Evolutionary conservation across 2,888 invertebrate species (phyloP).

Genomic region (Serripes groenlandicus): DNA sequence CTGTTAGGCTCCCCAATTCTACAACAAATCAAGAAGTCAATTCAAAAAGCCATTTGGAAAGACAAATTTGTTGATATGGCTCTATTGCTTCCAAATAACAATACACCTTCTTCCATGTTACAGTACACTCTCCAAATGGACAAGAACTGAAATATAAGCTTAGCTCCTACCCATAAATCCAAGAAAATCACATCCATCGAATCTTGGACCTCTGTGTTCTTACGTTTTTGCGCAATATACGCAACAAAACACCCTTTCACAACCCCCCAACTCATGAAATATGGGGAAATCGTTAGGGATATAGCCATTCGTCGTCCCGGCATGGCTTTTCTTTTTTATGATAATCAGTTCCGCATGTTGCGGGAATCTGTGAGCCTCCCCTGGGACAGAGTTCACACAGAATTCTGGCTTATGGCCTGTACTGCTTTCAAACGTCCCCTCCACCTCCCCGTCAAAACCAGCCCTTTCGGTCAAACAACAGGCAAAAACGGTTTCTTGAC

Average conservation of each 20-base stretch:
- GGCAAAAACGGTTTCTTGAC: slow-evolving; percentile 10
- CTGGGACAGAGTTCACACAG: slow-evolving; percentile 45
- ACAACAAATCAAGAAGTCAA: too few relatives aligned
- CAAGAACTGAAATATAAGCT: too few relatives aligned
- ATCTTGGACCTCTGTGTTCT: slow-evolving; percentile 34
- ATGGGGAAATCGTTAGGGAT: slow-evolving; percentile 44
- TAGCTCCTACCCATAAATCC: too few relatives aligned
- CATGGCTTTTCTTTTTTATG: slow-evolving; percentile 26
- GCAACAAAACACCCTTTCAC: slow-evolving; percentile 17
- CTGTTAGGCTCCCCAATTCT: too few relatives aligned
- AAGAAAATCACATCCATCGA: too few relatives aligned
- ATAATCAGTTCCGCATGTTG: slow-evolving; percentile 44
- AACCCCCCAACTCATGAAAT: slow-evolving; percentile 48
- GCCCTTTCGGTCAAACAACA: background rate
- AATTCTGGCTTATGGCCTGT: slow-evolving; percentile 51
- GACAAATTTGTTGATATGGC: too few relatives aligned
- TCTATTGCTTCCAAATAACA: too few relatives aligned
- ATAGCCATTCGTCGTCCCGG: slow-evolving; percentile 33
- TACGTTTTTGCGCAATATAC: slow-evolving; percentile 39
- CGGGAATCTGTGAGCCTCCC: slow-evolving; percentile 23
- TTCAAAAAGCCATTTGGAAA: too few relatives aligned
- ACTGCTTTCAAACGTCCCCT: background rate
- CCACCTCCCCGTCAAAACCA: background rate
- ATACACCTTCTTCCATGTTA: too few relatives aligned
- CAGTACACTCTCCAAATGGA: too few relatives aligned